Conservation (phyloP, 2,113 vertebrate genomes). For the Pterocles orientalis region DNA sequence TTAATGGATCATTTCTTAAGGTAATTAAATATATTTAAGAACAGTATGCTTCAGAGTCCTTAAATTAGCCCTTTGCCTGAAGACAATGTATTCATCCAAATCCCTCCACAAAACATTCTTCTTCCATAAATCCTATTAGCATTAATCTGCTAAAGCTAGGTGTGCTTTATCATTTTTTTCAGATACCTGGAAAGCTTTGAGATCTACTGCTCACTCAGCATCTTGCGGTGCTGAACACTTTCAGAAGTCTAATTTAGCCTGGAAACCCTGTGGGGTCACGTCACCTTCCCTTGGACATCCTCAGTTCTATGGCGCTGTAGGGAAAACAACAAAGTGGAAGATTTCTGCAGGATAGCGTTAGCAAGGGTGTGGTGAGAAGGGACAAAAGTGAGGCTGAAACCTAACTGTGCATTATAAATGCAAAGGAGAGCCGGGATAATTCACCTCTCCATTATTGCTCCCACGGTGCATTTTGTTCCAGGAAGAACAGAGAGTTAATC, state of each 20-base stretch:
- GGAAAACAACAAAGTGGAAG: background rate
- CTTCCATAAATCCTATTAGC: slow-evolving; percentile 39
- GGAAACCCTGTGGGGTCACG: background rate
- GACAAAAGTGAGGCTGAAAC: background rate
- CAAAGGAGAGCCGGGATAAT: background rate
- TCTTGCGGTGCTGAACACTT: background rate
- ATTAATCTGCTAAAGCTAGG: slow-evolving; percentile 34
- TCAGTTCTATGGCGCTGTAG: fast-evolving
- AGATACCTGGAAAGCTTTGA: background rate
- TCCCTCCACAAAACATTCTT: slow-evolving; percentile 37
- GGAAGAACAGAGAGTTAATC: background rate
- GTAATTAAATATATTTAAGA: slow-evolving; percentile 43
- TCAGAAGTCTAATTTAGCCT: background rate
- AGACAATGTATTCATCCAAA: slow-evolving; percentile 51
- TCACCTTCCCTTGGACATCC: background rate
- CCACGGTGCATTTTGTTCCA: background rate
- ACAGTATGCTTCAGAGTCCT: slow-evolving; percentile 37
- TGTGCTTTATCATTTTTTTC: background rate
- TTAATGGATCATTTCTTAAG: background rate
- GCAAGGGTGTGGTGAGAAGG: background rate
- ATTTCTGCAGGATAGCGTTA: background rate
- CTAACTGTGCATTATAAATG: background rate
- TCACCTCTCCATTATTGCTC: background rate
- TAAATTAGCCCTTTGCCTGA: slow-evolving; percentile 39
- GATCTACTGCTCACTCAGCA: background rate